phyloP scores from a whole-genome alignment of 64 coral and sea anemone genomes.

The Montipora capricornis region DNA sequence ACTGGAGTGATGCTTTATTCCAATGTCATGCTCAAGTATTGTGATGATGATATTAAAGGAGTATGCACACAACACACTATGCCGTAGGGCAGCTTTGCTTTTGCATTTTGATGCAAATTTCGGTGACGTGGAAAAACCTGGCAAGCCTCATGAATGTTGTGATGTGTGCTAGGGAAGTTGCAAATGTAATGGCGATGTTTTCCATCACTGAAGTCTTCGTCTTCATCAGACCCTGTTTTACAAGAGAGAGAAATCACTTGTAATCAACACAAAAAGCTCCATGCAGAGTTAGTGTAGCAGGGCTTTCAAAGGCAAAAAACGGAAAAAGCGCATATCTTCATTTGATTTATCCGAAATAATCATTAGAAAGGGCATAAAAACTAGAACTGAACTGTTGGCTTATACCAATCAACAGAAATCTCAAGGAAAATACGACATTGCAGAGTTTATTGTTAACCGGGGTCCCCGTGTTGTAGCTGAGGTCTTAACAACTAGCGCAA shows the following conservation, averaged over 20 bases:
- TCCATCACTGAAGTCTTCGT: neutral
- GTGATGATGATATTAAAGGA: constrained; percentile 1
- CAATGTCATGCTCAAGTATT: constrained; percentile 13
- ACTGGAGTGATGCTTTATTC: constrained; percentile 12
- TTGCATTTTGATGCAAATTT: neutral
- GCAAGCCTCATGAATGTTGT: neutral
- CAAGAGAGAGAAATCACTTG: neutral
- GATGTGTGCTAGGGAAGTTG: neutral
- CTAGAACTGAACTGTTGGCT: too few relatives aligned
- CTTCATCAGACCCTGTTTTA: neutral
- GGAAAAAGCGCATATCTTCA: too few relatives aligned
- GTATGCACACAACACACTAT: neutral
- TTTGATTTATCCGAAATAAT: too few relatives aligned
- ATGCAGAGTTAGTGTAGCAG: too few relatives aligned
- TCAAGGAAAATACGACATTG: too few relatives aligned
- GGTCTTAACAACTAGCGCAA: too few relatives aligned
- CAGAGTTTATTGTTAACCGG: too few relatives aligned
- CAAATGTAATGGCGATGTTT: neutral
- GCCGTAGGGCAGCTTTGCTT: neutral
- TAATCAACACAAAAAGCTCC: too few relatives aligned
- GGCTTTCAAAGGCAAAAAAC: too few relatives aligned
- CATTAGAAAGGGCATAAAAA: too few relatives aligned
- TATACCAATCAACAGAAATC: too few relatives aligned
- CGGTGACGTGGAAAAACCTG: neutral
- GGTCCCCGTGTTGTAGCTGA: too few relatives aligned